Base-by-base conservation (phyloP, 2,797 vertebrate genomes). In the Neopelma chrysocephalum region DNA sequence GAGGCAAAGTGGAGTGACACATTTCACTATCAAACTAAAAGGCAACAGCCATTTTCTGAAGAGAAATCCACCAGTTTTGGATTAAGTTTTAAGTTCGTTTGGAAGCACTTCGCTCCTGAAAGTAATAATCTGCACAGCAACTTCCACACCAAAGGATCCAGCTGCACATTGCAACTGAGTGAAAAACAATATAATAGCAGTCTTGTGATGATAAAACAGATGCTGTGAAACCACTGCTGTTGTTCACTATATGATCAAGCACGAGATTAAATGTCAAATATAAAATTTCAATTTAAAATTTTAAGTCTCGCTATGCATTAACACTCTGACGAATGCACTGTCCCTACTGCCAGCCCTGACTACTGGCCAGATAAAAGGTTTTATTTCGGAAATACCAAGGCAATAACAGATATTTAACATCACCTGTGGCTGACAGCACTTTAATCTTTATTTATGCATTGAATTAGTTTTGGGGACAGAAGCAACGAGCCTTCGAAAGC, bases 401-500 rank as follows among this genome's bases (percentile, higher is more conserved):
- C 2, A 12, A 1, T 12, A 73, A n/a, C 1, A 73, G 16, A 4
- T 22, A 66, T 9, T 87, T 36, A 73, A 76, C 25, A 9, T 10
- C 8, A 43, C 0, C 1, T 4, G 25, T 2, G 22, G 45, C 8
- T 2, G 3, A 32, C 31, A n/a, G 15, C 15, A 6, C 12, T 45
- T 72, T 29, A 10, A 15, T 9, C 32, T 82, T 64, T 43, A 2
- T 43, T 86, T 71, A 34, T 48, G 20, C 11, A 4, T 2, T 31
- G 11, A 34, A 34, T 23, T 32, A 40, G 40, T n/a, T n/a, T 48
- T 4, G 32, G 38, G 10, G 13, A 19, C 26, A 76, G 48, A 10
- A 7, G 3, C 15, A 47, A 1, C 0, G 6, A 65, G 9, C 1
- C 8, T 0, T 69, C 12, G 26, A 4, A 40, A 51, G 43, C 1